Percentiles rank a stretch among this genome's conserved stretches.
Evolutionary conservation across 2,888 invertebrate genomes (phyloP).

Genomic region (Xylota segnis): DNA sequence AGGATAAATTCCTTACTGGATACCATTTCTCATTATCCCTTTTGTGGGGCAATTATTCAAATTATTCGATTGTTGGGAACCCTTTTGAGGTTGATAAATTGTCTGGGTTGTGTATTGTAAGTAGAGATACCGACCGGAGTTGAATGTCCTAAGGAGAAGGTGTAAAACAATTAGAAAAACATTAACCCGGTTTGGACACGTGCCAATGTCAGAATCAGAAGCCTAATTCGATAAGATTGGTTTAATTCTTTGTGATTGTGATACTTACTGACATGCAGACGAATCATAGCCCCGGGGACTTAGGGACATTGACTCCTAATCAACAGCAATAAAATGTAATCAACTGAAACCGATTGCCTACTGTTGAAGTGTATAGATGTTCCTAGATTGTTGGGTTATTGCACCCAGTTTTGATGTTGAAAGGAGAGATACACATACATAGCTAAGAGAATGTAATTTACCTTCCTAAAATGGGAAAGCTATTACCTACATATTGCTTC

Average conservation of each 20-base stretch:
- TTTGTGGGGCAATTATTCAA: slow-evolving; percentile 41
- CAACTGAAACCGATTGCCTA: neutral
- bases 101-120: neutral
- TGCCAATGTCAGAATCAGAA: neutral
- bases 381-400: neutral
- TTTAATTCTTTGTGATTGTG: neutral
- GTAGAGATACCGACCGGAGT: neutral
- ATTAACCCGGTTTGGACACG: neutral
- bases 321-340: neutral
- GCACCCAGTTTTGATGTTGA: neutral
- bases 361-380: neutral
- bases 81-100: slow-evolving; percentile 41
- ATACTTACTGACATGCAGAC: neutral
- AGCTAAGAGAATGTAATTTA: too few relatives aligned
- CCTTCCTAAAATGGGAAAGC: too few relatives aligned
- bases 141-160: neutral
- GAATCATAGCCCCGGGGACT: too few relatives aligned
- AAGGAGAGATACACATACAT: too few relatives aligned
- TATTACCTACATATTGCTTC: too few relatives aligned
- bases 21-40: slow-evolving; percentile 17
- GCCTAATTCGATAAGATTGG: neutral
- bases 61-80: slow-evolving; percentile 22
- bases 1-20: slow-evolving; percentile 3
- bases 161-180: neutral
- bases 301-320: neutral